Percentiles rank a stretch among this genome's conserved stretches.
phyloP scores from a whole-genome alignment of 64 coral and sea anemone species.

The Orbicella faveolata region DNA sequence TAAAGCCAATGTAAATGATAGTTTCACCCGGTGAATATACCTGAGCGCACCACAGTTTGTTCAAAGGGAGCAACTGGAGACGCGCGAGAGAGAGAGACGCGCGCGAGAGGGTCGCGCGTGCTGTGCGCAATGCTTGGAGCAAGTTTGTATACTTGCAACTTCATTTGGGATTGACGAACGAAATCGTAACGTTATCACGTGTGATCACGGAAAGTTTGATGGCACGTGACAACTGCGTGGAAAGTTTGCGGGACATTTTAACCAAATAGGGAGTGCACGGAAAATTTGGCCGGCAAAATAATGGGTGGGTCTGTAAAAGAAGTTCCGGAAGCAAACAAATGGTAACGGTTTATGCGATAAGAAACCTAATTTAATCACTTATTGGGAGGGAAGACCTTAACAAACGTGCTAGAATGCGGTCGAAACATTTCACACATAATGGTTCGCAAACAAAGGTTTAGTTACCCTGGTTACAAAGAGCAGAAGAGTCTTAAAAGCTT shows the following conservation, averaged over 20 bases:
- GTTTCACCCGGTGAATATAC: no score
- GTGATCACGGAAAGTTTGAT: neutral
- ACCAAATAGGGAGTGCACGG: neutral
- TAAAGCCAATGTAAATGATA: no score
- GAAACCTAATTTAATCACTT: neutral
- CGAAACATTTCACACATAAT: constrained; percentile 3
- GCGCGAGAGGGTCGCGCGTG: neutral
- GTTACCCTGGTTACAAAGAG: constrained; percentile 27
- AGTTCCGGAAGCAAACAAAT: constrained; percentile 8
- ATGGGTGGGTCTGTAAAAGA: neutral
- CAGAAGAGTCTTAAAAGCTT: constrained; percentile 1
- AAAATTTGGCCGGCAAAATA: neutral
- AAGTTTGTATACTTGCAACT: no score
- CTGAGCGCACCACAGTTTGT: no score
- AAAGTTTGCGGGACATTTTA: neutral
- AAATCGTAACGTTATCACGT: neutral
- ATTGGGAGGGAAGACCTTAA: neutral
- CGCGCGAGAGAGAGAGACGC: no score
- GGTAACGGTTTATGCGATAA: neutral
- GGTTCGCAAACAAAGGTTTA: constrained; percentile 6
- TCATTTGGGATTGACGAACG: no score
- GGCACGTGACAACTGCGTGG: neutral
- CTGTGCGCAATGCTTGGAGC: no score
- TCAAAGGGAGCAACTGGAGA: no score
- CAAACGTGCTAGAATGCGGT: neutral